These are phyloP conservation scores for Eucidaris tribuloides DNA, from an alignment of 35 echinoderm and acorn worm species.

Conservation along the genomic window DNA sequence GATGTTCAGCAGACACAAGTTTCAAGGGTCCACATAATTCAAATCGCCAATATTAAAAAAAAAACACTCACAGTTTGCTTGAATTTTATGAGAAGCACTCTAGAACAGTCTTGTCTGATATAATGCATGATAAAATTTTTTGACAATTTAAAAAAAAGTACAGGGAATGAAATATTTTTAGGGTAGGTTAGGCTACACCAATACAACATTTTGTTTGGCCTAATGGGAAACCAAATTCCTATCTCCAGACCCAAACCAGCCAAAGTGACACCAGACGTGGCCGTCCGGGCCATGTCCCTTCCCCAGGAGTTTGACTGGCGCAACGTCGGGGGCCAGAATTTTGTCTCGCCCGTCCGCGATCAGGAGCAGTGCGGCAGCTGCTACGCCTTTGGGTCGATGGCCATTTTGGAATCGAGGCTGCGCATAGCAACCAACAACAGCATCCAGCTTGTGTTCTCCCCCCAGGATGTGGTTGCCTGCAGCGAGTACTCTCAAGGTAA, in stretches of 20 bases:
- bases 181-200: too few species aligned
- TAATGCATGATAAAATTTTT: too few species aligned
- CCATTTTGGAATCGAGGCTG: constrained; percentile 58
- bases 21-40: too few species aligned
- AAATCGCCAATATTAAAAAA: too few species aligned
- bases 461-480: constrained; percentile 63
- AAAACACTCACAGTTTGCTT: too few species aligned
- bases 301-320: constrained; percentile 69
- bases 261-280: not conserved
- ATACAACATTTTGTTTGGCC: too few species aligned
- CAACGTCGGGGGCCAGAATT: constrained; percentile 59
- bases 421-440: constrained; percentile 64
- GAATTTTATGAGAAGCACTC: too few species aligned
- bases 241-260: constrained; percentile 30
- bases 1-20: too few species aligned
- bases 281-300: not conserved
- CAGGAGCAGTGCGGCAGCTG: constrained; percentile 72
- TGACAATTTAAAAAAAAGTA: too few species aligned
- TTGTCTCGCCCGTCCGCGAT: constrained; percentile 55
- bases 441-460: constrained; percentile 34
- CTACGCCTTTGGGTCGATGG: constrained; percentile 70
- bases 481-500: constrained; percentile 75
- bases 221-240: too few species aligned
- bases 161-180: too few species aligned
- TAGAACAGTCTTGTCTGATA: too few species aligned